Evolutionary conservation across 2,113 vertebrate genomes (phyloP), one percentile per base, ranked within the genome.

Genomic region (Chionodraco myersi): DNA sequence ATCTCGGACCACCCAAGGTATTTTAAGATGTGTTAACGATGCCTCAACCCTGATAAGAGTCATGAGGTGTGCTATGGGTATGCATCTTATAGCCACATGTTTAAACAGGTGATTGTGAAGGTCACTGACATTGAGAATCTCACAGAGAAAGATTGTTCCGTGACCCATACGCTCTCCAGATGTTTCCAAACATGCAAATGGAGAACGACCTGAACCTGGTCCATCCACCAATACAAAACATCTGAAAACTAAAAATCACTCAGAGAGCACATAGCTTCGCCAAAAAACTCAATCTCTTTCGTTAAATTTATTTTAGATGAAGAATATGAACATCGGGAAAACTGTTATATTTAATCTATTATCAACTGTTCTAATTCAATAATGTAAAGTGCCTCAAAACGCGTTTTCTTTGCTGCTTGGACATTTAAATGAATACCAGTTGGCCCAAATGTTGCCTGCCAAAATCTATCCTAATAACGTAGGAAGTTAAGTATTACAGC

Each of bases 101-200:
- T 88, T 86, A 79, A 70, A 80, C 83, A 21, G 63, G 77, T 85
- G 80, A 91, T 45, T 63, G 66, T 84, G 56, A 86, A 53, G 73
- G 80, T 79, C 79, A 60, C 34, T 78, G 71, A 78, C 59, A 61
- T 70, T 57, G 54, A 71, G 57, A 72, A 51, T 61, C 56, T 74
- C 26, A 2, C 80, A 72, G 36, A 15, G 63, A 83, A 75, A 79
- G 60, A 56, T 48, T 84, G 58, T 65, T 72, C 15, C 47, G 68
- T 79, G 75, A 79, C 62, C 84, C 87, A 88, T 89, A 84, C 45
- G 18, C 72, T 88, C 73, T 80, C 79, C 93, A 94, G 91, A 94
- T 93, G 93, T 91, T 89, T 83, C 80, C 63, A 68, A 79, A 79
- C 72, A 79, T 79, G 73, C 79, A 73, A 74, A 71, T 72, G 44